Evolutionary conservation across 2,888 invertebrate genomes (phyloP), one percentile per base, ranked within the genome.

Genomic region (Lasioglossum pauxillum): DNA sequence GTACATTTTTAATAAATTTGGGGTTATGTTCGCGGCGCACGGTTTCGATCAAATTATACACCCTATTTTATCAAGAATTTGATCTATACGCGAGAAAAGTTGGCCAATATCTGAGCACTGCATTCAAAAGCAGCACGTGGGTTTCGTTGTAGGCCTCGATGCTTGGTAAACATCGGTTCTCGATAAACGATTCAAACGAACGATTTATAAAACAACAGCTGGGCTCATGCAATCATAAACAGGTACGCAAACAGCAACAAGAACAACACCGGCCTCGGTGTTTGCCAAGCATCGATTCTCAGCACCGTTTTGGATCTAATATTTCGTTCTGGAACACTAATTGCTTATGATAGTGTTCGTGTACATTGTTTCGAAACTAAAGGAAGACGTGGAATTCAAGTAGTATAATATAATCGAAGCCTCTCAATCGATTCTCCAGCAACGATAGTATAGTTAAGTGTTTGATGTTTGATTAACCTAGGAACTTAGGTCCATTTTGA

Each of bases 181-280:
- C 16, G 49, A 81, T 53, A 53, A 88, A 84, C 67, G 46, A 80
- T 78, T 73, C 53, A 78, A 81, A 38, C 67, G 78, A 82, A 64
- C 78, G 41, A n/a, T 76, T 79, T 44, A 35, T 19, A 46, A 88
- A 77, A 82, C 67, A 78, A 75, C 38, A 38, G 71, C 23, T 78
- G 35, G 23, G 16, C 23, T 60, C 31, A 74, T 60, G 71, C 31
- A 76, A 84, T 79, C 46, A 69, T 57, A 60, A 86, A 87, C 72
- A 89, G 78, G 57, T 79, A 89, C 75, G 75, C 71, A 87, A 73
- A 84, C 80, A 78, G 69, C 64, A 89, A 89, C 79, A 82, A 85
- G 87, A 89, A 81, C 77, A 80, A 89, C 38, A 83, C 27, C 35
- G 27, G 46, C 67, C 35, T 53, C 74, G 23, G 67, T 73, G 64